Evolutionary conservation across 2,797 vertebrate species (phyloP), one percentile per base, ranked within the genome.

Genomic region (Pangasius macronema): DNA sequence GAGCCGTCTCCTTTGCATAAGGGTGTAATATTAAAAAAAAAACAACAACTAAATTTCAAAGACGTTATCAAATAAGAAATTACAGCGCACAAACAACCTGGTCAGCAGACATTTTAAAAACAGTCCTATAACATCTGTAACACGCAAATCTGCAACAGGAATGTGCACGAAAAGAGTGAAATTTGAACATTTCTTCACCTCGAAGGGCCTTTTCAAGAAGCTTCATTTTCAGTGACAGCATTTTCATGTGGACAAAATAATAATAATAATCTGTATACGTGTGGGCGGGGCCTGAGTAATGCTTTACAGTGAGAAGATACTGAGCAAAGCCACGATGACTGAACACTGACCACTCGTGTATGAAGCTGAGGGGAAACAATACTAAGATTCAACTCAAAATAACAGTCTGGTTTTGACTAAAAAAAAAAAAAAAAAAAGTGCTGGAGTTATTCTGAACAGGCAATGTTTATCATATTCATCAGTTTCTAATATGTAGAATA

Each of bases 341-440:
- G 63, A 83, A 83, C 81, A 67, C 42, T 51, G 42, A 83, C 14
- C 9, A 51, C n/a, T 67, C 18, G 0, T 2, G 65, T 14, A 76
- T 57, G 10, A 46, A 6, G 39, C 36, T 72, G 63, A 68, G 36
- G 51, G n/a, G 20, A 22, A 46, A 42, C 63, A 70, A 79, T 57
- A 82, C 79, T 82, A 72, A 72, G 13, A 82, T 65, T 42, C 7
- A 76, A 75, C n/a, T 51, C 22, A 75, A 65, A 65, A 65, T 82
- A 82, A 82, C 80, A 82, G 80, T 82, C 80, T 82, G 80, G 39
- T 46, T 39, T 80, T 39, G 33, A 81, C 57, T 27, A 3, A 36
- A 36, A 68, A 65, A 67, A 57, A 53, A 57, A 67, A 30, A 67
- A 68, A 46, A 39, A 77, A 77, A 55, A 84, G 65, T 79, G 57